Percentiles rank a stretch among this genome's conserved stretches.
These are phyloP conservation scores for Coecobrya sp. DNA, from an alignment of 2,888 invertebrate species.

Conservation along the genomic window DNA sequence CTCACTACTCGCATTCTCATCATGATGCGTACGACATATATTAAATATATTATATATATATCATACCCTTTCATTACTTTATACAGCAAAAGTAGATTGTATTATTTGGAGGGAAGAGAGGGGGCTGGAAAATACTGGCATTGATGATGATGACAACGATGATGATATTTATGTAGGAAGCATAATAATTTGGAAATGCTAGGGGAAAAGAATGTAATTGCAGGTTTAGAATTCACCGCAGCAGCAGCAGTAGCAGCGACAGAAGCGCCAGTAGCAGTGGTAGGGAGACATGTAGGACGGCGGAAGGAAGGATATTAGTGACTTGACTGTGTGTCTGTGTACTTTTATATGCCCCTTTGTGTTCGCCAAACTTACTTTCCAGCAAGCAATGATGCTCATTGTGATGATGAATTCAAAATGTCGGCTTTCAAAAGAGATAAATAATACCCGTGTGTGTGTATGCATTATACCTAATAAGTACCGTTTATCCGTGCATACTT, in stretches of 20 bases:
- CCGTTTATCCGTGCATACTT: not conserved
- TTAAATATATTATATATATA: constrained; percentile 25
- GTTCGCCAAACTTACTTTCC: not conserved
- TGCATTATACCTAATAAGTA: constrained; percentile 4
- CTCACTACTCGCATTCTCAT: constrained; percentile 11
- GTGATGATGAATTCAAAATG: constrained; percentile 44
- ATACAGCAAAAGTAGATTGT: not conserved
- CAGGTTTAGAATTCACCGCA: constrained; percentile 48
- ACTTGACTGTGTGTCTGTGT: not conserved
- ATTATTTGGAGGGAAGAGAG: not conserved
- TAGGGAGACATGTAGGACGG: constrained; percentile 24
- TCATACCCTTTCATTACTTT: constrained; percentile 32
- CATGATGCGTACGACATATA: not conserved
- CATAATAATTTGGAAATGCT: constrained; percentile 39
- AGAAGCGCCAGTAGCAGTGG: not conserved
- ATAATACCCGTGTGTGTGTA: constrained; percentile 40
- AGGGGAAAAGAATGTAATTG: constrained; percentile 65
- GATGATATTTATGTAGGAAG: not conserved
- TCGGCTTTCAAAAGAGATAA: constrained; percentile 44
- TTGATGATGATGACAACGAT: not conserved
- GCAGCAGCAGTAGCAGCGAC: constrained; percentile 14
- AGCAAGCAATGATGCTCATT: not conserved
- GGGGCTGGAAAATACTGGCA: not conserved
- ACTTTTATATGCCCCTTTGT: constrained; percentile 8
- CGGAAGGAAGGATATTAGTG: constrained; percentile 63